Percentiles rank a stretch among this genome's conserved stretches.
Evolutionary conservation across 2,888 invertebrate species (phyloP).

Genomic region (Strigamia maritima): DNA sequence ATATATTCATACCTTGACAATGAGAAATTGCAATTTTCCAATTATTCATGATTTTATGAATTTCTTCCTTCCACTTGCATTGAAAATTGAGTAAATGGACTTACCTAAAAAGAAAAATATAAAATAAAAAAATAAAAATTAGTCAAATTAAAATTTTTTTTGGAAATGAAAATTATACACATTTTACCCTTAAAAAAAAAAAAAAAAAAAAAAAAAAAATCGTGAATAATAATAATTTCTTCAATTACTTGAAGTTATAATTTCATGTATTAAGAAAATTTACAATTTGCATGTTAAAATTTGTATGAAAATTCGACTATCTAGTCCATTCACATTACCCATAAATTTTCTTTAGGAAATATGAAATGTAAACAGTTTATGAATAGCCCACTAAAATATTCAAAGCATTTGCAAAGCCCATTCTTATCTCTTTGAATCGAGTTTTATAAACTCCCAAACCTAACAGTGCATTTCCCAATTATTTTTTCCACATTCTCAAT

Average conservation of each 20-base stretch:
- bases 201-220: too few relatives aligned
- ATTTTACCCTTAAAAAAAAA: too few relatives aligned
- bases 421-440: background rate
- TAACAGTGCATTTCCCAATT: background rate
- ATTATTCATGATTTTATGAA: background rate
- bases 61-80: background rate
- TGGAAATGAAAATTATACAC: too few relatives aligned
- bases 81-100: background rate
- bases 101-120: background rate
- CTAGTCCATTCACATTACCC: too few relatives aligned
- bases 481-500: constrained; percentile 2
- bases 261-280: too few relatives aligned
- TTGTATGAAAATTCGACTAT: too few relatives aligned
- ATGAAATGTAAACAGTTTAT: too few relatives aligned
- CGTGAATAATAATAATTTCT: too few relatives aligned
- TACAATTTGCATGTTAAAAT: too few relatives aligned
- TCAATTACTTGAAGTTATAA: too few relatives aligned
- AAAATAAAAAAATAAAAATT: background rate
- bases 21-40: background rate
- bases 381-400: background rate
- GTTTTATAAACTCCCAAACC: background rate
- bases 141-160: background rate
- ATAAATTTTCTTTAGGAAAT: too few relatives aligned
- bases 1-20: too few relatives aligned
- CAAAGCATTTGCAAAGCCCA: background rate